Evolutionary conservation across 2,888 invertebrate species (phyloP).

Genomic region (Eupithecia centaureata): DNA sequence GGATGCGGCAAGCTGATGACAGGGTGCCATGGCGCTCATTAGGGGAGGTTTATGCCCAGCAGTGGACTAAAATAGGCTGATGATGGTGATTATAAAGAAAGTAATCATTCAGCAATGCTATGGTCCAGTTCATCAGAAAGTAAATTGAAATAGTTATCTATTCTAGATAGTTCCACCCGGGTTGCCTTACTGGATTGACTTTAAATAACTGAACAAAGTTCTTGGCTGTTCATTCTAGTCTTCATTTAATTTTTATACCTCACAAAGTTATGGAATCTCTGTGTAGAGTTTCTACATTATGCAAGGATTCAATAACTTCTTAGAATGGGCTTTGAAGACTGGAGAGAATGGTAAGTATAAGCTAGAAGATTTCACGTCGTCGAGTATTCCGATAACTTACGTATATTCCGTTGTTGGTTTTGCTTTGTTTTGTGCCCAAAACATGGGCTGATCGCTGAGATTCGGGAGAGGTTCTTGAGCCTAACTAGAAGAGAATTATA

Average conservation of each 20-base stretch:
- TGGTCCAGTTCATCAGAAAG: neutral
- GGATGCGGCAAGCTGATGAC: no score
- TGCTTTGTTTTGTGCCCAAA: neutral
- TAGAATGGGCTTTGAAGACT: neutral
- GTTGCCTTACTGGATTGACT: slow-evolving; percentile 10
- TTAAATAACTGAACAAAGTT: slow-evolving; percentile 18
- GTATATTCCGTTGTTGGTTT: neutral
- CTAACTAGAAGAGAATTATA: no score
- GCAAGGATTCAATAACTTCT: neutral
- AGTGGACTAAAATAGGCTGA: no score
- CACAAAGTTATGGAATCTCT: slow-evolving; percentile 1
- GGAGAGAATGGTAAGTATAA: neutral
- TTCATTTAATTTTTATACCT: slow-evolving; percentile 5
- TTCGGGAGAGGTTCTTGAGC: no score
- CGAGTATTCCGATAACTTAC: neutral
- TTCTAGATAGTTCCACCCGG: neutral
- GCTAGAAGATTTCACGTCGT: neutral
- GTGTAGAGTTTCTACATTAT: neutral
- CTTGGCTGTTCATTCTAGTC: neutral
- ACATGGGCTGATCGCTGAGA: neutral
- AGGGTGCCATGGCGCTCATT: no score
- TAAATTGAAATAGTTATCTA: slow-evolving; percentile 5
- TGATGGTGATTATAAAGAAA: no score
- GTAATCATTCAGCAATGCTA: neutral
- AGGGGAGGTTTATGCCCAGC: no score